Conservation (phyloP, 2,797 vertebrate species). For the Aphelocoma californica region DNA sequence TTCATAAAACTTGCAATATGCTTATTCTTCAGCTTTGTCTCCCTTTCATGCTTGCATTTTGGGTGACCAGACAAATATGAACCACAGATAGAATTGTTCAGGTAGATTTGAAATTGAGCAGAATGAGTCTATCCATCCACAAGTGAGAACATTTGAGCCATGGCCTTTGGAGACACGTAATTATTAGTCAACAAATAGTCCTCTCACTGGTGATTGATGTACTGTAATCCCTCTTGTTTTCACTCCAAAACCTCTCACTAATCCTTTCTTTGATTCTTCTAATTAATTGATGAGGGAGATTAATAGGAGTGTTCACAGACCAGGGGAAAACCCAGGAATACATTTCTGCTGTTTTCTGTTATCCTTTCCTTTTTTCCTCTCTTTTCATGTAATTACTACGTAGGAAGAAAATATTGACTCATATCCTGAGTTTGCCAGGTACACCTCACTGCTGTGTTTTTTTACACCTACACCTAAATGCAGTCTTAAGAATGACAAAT, state of each 20-base stretch:
- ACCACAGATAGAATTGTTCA: not conserved
- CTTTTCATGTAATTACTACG: constrained; percentile 4
- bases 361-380: not conserved
- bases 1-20: not conserved
- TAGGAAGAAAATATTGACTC: constrained; percentile 69
- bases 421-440: constrained; percentile 68
- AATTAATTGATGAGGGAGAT: constrained; percentile 14
- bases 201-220: constrained; percentile 21
- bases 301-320: not conserved
- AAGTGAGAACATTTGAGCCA: not conserved
- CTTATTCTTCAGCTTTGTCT: not conserved
- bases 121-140: not conserved
- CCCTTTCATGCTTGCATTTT: not conserved
- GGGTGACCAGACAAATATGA: fast-evolving
- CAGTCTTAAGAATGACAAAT: constrained; percentile 23
- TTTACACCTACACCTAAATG: constrained; percentile 38
- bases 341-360: constrained; percentile 5
- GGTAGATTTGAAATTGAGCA: not conserved
- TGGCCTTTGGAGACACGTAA: constrained; percentile 4
- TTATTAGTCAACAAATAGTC: constrained; percentile 50
- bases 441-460: constrained; percentile 26
- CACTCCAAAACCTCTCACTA: not conserved
- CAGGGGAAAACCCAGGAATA: constrained; percentile 36
- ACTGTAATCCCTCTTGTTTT: not conserved
- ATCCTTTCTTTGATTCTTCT: constrained; percentile 28